Base-by-base conservation (phyloP, 2,888 invertebrate genomes). In the Zele albiditarsus region DNA sequence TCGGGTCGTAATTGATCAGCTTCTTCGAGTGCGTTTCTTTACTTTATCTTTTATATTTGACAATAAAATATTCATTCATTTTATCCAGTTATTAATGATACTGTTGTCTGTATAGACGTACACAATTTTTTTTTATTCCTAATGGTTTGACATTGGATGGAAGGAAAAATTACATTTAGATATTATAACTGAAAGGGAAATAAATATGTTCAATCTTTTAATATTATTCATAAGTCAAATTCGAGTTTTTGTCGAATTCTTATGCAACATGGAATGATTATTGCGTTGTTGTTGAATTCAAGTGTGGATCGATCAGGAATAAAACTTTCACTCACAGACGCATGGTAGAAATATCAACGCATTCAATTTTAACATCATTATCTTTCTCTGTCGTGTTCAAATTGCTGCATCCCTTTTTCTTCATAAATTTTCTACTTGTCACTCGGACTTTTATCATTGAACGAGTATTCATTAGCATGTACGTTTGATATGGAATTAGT, bases 1-100 rank as follows among this genome's bases (percentile, higher is more conserved):
- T 74, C 65, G 65, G 74, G 74, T 74, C 74, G 65, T 70, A 57
- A 63, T 62, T 74, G 70, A 74, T 74, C 60, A 49, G 62, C 25
- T 74, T 31, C 70, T 63, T 42, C 65, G 31, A 57, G 16, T 28
- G 23, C 10, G n/a, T 68, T 27, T 66, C 14, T 23, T 16, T 10
- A 42, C 8, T 66, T 16, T 46, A 66, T 46, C 42, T 49, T 6
- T 25, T 10, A 16, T 60, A 10, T 28, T 28, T 60, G 3, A 60
- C 14, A 60, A 27, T 10, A 60, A 27, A 25, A 60, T 27, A 60
- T 60, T 28, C 16, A 60, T 27, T 60, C n/a, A 25, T 60, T 20
- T 28, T 6, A 5, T 20, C 20, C 25, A 60, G 3, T 53, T 20
- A n/a, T 20, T 8, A 23, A 53, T 53, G 6, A 53, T 23, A 20